phyloP scores from a whole-genome alignment of 2,797 vertebrate species.

The Myiothlypis chrysogaster region DNA sequence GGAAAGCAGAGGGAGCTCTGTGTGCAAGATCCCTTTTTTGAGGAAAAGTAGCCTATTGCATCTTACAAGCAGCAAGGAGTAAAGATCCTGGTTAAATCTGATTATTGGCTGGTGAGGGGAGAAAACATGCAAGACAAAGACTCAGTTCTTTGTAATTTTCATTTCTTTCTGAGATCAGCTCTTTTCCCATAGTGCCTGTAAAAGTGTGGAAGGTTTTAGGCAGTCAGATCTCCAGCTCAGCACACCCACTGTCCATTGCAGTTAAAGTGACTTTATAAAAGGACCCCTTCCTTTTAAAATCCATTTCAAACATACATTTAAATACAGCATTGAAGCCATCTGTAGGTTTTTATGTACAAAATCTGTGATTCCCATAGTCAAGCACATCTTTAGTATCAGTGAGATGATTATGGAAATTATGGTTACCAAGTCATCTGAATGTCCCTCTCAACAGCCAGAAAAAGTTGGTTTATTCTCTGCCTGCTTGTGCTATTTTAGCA shows the following conservation, averaged over 20 bases:
- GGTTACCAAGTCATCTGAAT: background rate
- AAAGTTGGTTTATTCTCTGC: background rate
- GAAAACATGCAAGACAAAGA: background rate
- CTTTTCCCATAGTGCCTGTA: background rate
- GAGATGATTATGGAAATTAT: background rate
- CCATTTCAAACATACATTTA: background rate
- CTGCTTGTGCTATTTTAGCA: background rate
- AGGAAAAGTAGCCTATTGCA: background rate
- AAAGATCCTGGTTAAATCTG: background rate
- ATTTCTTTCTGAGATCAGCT: background rate
- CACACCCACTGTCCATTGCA: background rate
- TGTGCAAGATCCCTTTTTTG: background rate
- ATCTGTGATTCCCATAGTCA: background rate
- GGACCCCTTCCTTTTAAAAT: background rate
- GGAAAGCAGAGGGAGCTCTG: slow-evolving; percentile 65
- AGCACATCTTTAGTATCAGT: background rate
- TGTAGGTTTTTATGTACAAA: background rate
- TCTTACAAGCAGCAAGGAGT: background rate
- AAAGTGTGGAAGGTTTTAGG: background rate
- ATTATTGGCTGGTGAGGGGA: background rate
- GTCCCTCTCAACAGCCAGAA: background rate
- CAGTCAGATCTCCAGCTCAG: background rate
- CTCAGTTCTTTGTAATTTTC: background rate
- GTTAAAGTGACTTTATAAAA: background rate
- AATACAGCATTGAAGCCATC: background rate